These are phyloP conservation scores for Adelosebastes latens DNA, from an alignment of 2,797 vertebrate species.

Conservation along the genomic window DNA sequence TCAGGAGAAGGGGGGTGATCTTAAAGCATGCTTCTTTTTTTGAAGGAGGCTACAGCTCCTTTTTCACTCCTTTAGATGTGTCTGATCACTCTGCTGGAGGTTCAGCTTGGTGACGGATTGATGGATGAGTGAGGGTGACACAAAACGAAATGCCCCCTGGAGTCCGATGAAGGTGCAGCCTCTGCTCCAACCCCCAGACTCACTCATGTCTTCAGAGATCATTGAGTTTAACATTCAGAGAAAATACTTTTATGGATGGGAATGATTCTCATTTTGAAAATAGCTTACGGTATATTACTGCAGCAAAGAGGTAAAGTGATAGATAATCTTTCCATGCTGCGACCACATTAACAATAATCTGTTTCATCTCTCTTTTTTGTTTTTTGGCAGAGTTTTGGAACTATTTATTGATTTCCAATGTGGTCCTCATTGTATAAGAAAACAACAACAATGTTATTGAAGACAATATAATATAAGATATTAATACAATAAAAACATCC, in stretches of 20 bases:
- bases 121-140: slow-evolving; percentile 27
- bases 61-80: slow-evolving; percentile 8
- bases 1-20: not conserved
- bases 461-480: not conserved
- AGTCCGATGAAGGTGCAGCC: slow-evolving; percentile 68
- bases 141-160: slow-evolving; percentile 54
- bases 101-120: slow-evolving; percentile 29
- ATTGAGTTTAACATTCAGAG: slow-evolving; percentile 45
- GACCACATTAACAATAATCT: not conserved
- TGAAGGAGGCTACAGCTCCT: slow-evolving; percentile 4
- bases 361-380: not conserved
- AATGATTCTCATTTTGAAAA: not conserved
- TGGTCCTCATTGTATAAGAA: slow-evolving; percentile 10
- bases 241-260: not conserved
- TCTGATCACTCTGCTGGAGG: slow-evolving; percentile 38
- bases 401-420: slow-evolving; percentile 8
- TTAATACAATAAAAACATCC: not conserved
- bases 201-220: slow-evolving; percentile 76
- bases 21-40: not conserved
- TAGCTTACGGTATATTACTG: not conserved
- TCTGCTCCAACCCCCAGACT: slow-evolving; percentile 49
- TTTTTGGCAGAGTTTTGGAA: not conserved
- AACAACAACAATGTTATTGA: not conserved
- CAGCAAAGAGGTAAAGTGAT: not conserved
- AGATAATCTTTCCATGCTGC: not conserved